A percentile compares a stretch with the other conserved stretches of the same genome.
Evolutionary conservation across 53 echinoderm and acorn worm genomes (phyloP).

Genomic region (Echinarachnius parma): DNA sequence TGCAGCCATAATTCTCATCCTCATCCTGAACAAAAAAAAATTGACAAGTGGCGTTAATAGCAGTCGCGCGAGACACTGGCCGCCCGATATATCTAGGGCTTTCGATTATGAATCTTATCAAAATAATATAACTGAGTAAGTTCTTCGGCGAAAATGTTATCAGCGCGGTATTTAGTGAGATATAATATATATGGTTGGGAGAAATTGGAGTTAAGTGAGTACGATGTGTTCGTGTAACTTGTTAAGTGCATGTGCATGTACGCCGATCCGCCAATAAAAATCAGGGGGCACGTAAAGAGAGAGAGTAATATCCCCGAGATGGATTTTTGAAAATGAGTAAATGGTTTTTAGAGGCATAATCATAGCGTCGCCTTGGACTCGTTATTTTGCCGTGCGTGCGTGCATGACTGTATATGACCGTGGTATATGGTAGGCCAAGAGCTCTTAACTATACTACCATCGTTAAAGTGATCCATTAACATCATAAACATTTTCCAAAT

Average conservation of each 20-base stretch:
- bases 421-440: no score
- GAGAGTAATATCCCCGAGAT: no score
- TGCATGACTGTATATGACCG: no score
- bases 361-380: no score
- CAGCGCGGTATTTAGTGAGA: no score
- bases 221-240: constrained; percentile 37
- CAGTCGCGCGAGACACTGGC: not conserved
- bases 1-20: constrained; percentile 38
- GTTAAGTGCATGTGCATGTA: constrained; percentile 30
- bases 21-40: not conserved
- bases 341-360: no score
- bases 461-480: no score
- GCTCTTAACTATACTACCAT: no score
- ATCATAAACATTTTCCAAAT: no score
- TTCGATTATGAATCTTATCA: constrained; percentile 6
- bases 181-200: constrained; percentile 41
- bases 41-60: constrained; percentile 43
- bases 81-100: not conserved
- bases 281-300: no score
- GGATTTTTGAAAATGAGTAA: constrained; percentile 37
- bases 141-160: constrained; percentile 34
- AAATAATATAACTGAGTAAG: constrained; percentile 34
- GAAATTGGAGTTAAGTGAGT: constrained; percentile 43
- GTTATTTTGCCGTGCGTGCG: no score
- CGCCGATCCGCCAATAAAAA: no score